A percentile compares a stretch with the other conserved stretches of the same genome.
Evolutionary conservation across 35 echinoderm and acorn worm species (phyloP).

Genomic region (Heliocidaris erythrogramma): DNA sequence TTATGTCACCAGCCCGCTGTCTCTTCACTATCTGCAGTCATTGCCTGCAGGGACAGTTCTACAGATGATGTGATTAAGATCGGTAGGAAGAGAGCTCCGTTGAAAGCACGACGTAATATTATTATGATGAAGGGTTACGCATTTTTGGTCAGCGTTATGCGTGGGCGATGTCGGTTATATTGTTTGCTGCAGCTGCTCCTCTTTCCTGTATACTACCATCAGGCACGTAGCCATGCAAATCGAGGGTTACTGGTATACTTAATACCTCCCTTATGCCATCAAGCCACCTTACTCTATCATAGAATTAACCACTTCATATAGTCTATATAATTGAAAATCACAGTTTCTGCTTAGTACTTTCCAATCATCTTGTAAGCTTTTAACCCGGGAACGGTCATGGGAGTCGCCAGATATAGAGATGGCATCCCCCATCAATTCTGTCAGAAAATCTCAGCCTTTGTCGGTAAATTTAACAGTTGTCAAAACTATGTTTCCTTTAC

Average conservation of each 20-base stretch:
- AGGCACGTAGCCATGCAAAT: not conserved
- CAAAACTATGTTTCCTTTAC: too few relatives aligned
- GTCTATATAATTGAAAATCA: too few relatives aligned
- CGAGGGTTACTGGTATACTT: not conserved
- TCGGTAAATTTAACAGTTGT: too few relatives aligned
- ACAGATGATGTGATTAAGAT: not conserved
- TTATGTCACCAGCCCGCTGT: too few relatives aligned
- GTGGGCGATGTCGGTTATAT: constrained; percentile 8
- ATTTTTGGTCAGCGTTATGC: not conserved
- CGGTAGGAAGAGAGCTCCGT: not conserved
- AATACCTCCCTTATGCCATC: not conserved
- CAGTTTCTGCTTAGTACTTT: too few relatives aligned
- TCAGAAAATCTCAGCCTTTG: too few relatives aligned
- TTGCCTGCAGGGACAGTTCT: not conserved
- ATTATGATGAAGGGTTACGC: not conserved
- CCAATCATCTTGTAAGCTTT: too few relatives aligned
- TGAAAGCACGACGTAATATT: constrained; percentile 3
- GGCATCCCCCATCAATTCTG: too few relatives aligned
- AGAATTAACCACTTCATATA: not conserved
- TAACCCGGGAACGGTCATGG: too few relatives aligned
- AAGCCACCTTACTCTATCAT: not conserved
- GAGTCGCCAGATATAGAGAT: too few relatives aligned
- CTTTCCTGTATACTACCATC: not conserved
- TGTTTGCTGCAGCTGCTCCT: constrained; percentile 18
- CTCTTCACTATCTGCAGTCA: not conserved